These are phyloP conservation scores for Coreius guichenoti DNA, from an alignment of 2,797 vertebrate genomes.

Conservation along the genomic window DNA sequence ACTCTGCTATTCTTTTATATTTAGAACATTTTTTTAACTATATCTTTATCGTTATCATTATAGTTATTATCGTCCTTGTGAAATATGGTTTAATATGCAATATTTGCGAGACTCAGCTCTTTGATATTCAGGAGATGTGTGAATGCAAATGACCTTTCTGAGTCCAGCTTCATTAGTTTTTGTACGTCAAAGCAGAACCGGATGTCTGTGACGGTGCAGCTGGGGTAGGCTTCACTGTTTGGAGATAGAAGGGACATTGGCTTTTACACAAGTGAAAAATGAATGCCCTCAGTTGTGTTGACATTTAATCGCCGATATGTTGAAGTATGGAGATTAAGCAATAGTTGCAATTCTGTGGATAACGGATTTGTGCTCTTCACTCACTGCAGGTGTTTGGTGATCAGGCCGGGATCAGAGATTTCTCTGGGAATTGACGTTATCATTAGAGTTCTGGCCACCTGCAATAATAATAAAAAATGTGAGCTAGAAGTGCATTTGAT, in stretches of 20 bases:
- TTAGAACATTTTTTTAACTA: not conserved
- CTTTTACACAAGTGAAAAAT: not conserved
- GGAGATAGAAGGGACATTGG: slow-evolving; percentile 12
- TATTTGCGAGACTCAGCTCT: not conserved
- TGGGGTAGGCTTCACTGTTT: slow-evolving; percentile 95
- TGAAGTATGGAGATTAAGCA: slow-evolving; percentile 2
- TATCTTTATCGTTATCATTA: not conserved
- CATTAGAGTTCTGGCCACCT: slow-evolving; percentile 94
- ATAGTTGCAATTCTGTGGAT: not conserved
- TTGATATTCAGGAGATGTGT: not conserved
- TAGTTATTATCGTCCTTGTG: not conserved
- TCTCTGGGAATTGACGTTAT: slow-evolving; percentile 90
- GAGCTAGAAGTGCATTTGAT: not conserved
- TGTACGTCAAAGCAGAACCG: slow-evolving; percentile 93
- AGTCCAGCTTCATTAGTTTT: slow-evolving; percentile 91
- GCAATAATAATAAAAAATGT: slow-evolving; percentile 44
- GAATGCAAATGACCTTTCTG: slow-evolving; percentile 82
- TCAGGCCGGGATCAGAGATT: slow-evolving; percentile 90
- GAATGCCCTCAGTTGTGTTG: not conserved
- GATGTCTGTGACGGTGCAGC: slow-evolving; percentile 91
- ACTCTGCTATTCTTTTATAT: not conserved
- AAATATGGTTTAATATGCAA: slow-evolving; percentile 16
- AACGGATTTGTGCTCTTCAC: slow-evolving; percentile 62
- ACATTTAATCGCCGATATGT: slow-evolving; percentile 31
- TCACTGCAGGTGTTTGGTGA: slow-evolving; percentile 98